These are phyloP conservation scores for Pachypanchax playfairii DNA, from an alignment of 2,113 vertebrate species.

Conservation along the genomic window DNA sequence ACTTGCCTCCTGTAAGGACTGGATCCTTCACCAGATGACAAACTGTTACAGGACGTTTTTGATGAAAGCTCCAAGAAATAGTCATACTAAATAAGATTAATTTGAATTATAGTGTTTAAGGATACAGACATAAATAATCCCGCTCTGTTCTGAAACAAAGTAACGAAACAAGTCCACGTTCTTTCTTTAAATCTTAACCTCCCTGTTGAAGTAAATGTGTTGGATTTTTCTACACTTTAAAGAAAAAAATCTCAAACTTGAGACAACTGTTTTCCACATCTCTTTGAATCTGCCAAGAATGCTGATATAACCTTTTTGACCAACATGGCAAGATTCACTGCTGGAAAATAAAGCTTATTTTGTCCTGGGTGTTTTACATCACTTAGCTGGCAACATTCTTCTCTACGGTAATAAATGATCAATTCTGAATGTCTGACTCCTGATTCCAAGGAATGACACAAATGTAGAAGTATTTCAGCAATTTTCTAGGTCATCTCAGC, in stretches of 20 bases:
- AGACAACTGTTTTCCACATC: conserved; percentile 2
- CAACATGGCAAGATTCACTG: neutral
- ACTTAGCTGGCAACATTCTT: conserved; percentile 7
- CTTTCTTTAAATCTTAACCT: neutral
- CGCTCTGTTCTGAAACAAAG: no score
- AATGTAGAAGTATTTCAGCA: conserved; percentile 13
- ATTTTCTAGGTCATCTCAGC: conserved; percentile 2
- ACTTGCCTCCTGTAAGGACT: no score
- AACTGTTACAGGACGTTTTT: no score
- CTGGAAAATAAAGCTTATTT: conserved; percentile 6
- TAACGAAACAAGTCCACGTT: no score
- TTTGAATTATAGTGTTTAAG: no score
- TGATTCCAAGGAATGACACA: conserved; percentile 15
- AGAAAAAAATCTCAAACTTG: conserved; percentile 2
- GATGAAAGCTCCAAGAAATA: no score
- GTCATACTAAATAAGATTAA: no score
- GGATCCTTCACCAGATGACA: no score
- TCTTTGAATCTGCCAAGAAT: neutral
- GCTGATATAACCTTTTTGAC: neutral
- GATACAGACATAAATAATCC: no score
- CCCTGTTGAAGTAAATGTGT: neutral
- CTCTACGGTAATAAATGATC: conserved; percentile 24
- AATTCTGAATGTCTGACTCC: conserved; percentile 15
- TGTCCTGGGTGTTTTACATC: conserved; percentile 11
- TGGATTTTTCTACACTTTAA: neutral